Conservation (phyloP, 2,888 invertebrate genomes). For the Monopis laevigella region DNA sequence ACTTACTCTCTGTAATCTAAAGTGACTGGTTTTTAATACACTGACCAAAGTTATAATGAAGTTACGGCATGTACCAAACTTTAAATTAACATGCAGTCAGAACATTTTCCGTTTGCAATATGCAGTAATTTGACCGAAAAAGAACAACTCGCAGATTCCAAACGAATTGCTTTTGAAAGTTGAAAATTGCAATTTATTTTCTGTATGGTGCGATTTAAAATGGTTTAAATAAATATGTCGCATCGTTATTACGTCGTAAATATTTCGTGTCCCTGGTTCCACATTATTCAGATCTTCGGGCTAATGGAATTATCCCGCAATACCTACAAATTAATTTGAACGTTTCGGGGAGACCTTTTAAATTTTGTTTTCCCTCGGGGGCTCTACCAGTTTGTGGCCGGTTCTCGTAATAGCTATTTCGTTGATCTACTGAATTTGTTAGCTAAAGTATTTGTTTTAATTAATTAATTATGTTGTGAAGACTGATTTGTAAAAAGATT, state of each 20-base stretch:
- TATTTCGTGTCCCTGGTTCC: conserved; percentile 29
- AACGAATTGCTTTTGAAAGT: conserved; percentile 12
- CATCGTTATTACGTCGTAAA: conserved; percentile 41
- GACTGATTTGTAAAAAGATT: no score
- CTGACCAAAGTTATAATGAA: background rate
- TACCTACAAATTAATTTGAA: conserved; percentile 44
- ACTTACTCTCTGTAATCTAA: no score
- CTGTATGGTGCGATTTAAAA: conserved; percentile 12
- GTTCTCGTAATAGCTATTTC: background rate
- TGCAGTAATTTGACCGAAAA: conserved; percentile 7
- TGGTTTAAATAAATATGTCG: conserved; percentile 23
- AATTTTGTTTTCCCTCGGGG: conserved; percentile 7
- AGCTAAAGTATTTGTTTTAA: no score
- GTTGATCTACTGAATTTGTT: no score
- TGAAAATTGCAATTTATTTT: conserved; percentile 10
- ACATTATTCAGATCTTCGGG: conserved; percentile 27
- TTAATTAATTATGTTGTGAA: no score
- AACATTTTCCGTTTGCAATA: background rate
- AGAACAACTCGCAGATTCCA: background rate
- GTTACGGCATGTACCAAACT: background rate
- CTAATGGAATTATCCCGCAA: conserved; percentile 50
- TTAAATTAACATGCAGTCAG: conserved; percentile 6
- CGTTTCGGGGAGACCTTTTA: conserved; percentile 33
- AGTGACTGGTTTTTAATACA: no score
- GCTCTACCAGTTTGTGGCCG: conserved; percentile 6